Evolutionary conservation across 2,113 vertebrate species (phyloP), one percentile per base, ranked within the genome.

Genomic region (Leuciscus idus): DNA sequence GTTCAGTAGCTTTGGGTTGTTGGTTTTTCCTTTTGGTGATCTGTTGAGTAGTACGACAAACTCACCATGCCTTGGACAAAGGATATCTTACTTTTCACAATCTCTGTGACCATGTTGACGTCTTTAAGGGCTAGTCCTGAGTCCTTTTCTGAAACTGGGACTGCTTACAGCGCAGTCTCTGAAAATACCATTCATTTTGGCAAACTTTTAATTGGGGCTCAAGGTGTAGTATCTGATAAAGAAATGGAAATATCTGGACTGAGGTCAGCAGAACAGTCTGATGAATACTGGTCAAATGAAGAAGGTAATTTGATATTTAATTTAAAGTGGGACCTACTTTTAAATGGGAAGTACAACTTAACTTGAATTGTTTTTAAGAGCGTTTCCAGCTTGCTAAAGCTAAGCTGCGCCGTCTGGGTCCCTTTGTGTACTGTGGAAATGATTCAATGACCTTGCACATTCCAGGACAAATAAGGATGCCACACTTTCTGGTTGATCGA

Each of bases 401-500:
- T 1, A 88, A 72, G 15, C 70, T 86, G 17, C 23, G 36, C 36
- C 50, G 6, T 0, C 13, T 81, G 82, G 33, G 26, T 28, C 66
- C 89, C 26, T 80, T 84, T 6, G 88, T 91, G 4, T 62, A 77
- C 17, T 91, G 89, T 84, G 28, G 74, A 30, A 5, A 77, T 12
- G 64, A 86, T 59, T 55, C 85, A 1, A 90, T 91, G 88, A 80
- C 61, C 2, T 52, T 91, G 30, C 26, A 0, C 28, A 28, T 91
- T 4, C 28, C 48, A 30, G 86, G 75, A 64, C 17, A 8, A 11
- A 52, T 1, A 57, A 55, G 15, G 59, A 19, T 75, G 15, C 86
- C 86, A 21, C 46, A 77, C 61, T 84, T 91, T 62, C 77, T 91
- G 6, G 77, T 93, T 59, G 87, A 91, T n/a, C 79, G 48, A 23